A percentile compares a stretch with the other conserved stretches of the same genome.
Conservation (phyloP, 2,888 invertebrate species). For the Helleia helle region DNA sequence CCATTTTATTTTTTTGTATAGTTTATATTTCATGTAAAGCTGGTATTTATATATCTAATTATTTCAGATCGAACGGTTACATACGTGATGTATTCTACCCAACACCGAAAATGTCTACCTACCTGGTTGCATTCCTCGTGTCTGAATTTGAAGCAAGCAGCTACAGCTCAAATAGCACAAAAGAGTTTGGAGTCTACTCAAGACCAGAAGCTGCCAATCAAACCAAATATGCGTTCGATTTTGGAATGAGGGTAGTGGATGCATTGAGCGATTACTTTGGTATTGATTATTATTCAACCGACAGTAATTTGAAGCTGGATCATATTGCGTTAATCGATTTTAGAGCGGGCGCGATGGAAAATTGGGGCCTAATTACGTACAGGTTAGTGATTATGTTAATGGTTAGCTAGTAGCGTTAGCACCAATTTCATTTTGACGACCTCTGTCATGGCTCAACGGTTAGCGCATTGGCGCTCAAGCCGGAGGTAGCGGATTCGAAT, state of each 20-base stretch:
- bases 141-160: conserved; percentile 76
- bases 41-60: no score
- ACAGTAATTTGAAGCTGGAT: conserved; percentile 82
- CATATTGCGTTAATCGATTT: conserved; percentile 91
- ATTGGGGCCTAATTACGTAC: conserved; percentile 92
- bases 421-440: no score
- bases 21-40: no score
- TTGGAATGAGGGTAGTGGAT: conserved; percentile 68
- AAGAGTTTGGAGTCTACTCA: conserved; percentile 77
- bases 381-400: conserved; percentile 66
- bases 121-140: conserved; percentile 87
- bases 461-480: no score
- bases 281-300: conserved; percentile 60
- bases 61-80: conserved; percentile 69
- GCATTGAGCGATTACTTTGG: conserved; percentile 74
- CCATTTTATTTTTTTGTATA: no score
- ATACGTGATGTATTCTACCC: conserved; percentile 74
- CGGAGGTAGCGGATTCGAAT: no score
- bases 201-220: conserved; percentile 79
- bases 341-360: conserved; percentile 91
- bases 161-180: conserved; percentile 29
- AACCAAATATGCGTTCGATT: conserved; percentile 77
- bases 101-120: conserved; percentile 84
- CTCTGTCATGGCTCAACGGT: no score
- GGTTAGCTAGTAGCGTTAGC: no score